Evolutionary conservation across 2,797 vertebrate genomes (phyloP), one percentile per base, ranked within the genome.

Genomic region (Ptychobarbus kaznakovi): DNA sequence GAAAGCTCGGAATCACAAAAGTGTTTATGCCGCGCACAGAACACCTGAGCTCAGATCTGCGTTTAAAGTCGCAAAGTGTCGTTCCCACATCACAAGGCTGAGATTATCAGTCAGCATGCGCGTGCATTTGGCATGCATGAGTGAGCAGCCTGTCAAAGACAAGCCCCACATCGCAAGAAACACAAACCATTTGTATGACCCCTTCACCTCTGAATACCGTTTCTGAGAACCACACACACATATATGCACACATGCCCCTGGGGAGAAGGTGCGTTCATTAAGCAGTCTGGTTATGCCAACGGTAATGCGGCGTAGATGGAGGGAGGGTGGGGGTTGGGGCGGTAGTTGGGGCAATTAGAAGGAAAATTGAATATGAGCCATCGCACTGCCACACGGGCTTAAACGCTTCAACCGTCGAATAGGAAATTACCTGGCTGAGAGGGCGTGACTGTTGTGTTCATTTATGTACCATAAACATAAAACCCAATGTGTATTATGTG

Each of bases 321-420:
- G n/a, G 61, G 51, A 66, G 38, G 42, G 10, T 2, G 61, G 66
- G 40, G 61, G 70, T 53, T 40, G 28, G 61, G 73, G 46, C 20
- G 49, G 44, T 49, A 28, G 51, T 42, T 63, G 82, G 83, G 85
- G 77, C 88, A 88, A 90, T 90, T 90, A 90, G 86, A 88, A 82
- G 74, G 86, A 38, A 90, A 90, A 90, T 90, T 88, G 88, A 90
- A 90, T 88, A 87, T 65, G 85, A 90, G 84, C 84, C 86, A 83
- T 87, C 56, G 77, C 81, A 44, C 73, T 86, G 74, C 28, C 80
- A 79, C 68, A 75, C 75, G 66, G 72, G 86, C 84, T 86, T 84
- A 83, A 82, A 81, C 61, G 44, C 81, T 83, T 86, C 10, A 35
- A 74, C 72, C 66, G 46, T 72, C 66, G 28, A 63, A 87, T 81